A percentile compares a stretch with the other conserved stretches of the same genome.
These are phyloP conservation scores for Leucoma salicis DNA, from an alignment of 2,888 invertebrate genomes.

Conservation along the genomic window DNA sequence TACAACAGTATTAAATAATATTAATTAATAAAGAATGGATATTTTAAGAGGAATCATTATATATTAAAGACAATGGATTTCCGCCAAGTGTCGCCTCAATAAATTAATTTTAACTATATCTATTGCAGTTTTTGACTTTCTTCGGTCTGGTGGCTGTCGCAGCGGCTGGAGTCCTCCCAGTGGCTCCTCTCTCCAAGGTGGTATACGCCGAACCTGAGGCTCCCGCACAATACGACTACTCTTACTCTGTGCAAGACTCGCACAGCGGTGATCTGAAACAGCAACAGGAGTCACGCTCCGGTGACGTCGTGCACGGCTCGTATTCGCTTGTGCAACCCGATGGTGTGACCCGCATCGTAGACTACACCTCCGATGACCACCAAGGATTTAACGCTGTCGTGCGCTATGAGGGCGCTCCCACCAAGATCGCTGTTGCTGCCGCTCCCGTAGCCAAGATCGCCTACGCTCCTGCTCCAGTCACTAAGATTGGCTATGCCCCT, in stretches of 20 bases:
- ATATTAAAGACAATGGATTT: no score
- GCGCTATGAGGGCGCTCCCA: conserved; percentile 63
- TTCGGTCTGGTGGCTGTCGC: conserved; percentile 51
- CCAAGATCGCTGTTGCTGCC: conserved; percentile 40
- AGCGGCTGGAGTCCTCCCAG: conserved; percentile 41
- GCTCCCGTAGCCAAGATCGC: conserved; percentile 35
- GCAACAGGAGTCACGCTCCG: conserved; percentile 68
- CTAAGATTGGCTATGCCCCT: conserved; percentile 23
- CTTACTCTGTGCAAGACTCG: conserved; percentile 69
- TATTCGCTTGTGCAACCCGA: conserved; percentile 77
- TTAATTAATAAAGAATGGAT: no score
- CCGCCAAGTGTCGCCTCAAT: no score
- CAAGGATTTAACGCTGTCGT: conserved; percentile 75
- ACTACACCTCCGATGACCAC: conserved; percentile 68
- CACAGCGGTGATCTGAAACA: conserved; percentile 74
- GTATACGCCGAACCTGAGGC: conserved; percentile 60
- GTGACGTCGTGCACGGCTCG: conserved; percentile 69
- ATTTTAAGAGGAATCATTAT: no score
- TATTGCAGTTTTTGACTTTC: conserved; percentile 44
- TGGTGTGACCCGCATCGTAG: conserved; percentile 69
- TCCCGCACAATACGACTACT: conserved; percentile 69
- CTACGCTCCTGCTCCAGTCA: conserved; percentile 42
- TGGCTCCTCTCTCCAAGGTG: conserved; percentile 49
- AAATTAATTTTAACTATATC: no score
- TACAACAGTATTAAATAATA: no score